Conservation (phyloP, 2,113 vertebrate genomes). For the Rhinichthys klamathensis region DNA sequence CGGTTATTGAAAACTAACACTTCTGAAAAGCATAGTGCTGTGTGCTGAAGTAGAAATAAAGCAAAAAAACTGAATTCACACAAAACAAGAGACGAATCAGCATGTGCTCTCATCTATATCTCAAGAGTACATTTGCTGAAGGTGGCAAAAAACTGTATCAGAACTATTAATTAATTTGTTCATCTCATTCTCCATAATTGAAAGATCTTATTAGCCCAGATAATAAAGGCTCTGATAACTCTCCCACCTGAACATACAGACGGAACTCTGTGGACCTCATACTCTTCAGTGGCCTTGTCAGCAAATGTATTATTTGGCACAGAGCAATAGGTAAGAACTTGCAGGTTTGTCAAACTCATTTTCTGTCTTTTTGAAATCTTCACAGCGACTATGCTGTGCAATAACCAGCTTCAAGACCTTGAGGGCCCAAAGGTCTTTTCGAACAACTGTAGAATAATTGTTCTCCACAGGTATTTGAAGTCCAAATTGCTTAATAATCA, state of each 20-base stretch:
- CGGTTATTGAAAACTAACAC: slow-evolving; percentile 63
- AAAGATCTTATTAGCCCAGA: slow-evolving; percentile 79
- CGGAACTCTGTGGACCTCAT: slow-evolving; percentile 58
- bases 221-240: slow-evolving; percentile 75
- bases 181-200: slow-evolving; percentile 76
- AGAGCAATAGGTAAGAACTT: slow-evolving; percentile 79
- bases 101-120: slow-evolving; percentile 57
- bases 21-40: slow-evolving; percentile 1
- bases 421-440: slow-evolving; percentile 73
- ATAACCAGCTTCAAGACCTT: slow-evolving; percentile 81
- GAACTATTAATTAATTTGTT: slow-evolving; percentile 80
- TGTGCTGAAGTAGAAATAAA: slow-evolving; percentile 50
- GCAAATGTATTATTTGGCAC: slow-evolving; percentile 79
- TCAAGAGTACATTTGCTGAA: slow-evolving; percentile 75
- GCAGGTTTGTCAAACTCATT: slow-evolving; percentile 81
- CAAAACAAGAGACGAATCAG: slow-evolving; percentile 64
- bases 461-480: slow-evolving; percentile 77
- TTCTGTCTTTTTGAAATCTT: slow-evolving; percentile 78
- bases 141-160: slow-evolving; percentile 72
- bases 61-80: slow-evolving; percentile 49
- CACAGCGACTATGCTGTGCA: slow-evolving; percentile 81
- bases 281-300: slow-evolving; percentile 74
- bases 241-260: slow-evolving; percentile 73
- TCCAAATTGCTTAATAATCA: slow-evolving; percentile 84
- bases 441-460: slow-evolving; percentile 80